Evolutionary conservation across 2,797 vertebrate species (phyloP).

Genomic region (Enteromius unitaeniatus): DNA sequence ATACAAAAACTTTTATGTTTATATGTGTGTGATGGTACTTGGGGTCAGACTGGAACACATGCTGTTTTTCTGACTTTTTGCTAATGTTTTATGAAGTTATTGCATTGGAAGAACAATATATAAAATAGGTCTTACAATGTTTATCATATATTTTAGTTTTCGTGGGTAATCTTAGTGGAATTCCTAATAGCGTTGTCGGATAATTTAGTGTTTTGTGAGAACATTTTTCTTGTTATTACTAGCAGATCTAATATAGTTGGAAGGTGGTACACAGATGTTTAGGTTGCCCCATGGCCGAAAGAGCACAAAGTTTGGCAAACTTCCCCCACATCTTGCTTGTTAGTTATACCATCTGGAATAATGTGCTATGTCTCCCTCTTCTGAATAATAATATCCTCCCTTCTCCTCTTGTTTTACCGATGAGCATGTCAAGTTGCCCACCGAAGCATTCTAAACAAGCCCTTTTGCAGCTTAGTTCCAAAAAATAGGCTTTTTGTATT

Average conservation of each 20-base stretch:
- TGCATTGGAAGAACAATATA: background rate
- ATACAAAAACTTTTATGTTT: conserved; percentile 36
- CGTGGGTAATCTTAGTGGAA: background rate
- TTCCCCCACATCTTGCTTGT: background rate
- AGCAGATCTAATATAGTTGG: background rate
- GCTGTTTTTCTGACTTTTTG: background rate
- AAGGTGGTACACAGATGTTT: background rate
- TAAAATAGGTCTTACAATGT: background rate
- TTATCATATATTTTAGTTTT: background rate
- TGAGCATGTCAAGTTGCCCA: background rate
- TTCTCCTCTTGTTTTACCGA: background rate
- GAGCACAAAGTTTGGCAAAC: conserved; percentile 1
- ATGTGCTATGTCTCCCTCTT: background rate
- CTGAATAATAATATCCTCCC: background rate
- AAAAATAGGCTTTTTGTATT: background rate
- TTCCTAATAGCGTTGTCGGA: background rate
- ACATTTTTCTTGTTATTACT: background rate
- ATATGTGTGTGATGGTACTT: conserved; percentile 11
- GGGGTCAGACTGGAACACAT: conserved; percentile 24
- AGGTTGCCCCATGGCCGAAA: background rate
- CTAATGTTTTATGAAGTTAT: background rate
- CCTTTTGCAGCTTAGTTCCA: background rate
- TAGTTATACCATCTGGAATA: conserved; percentile 4
- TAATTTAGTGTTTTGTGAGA: background rate
- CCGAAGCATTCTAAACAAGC: background rate